phyloP scores from a whole-genome alignment of 2,888 invertebrate genomes.

The Trissoscelio sp. region DNA sequence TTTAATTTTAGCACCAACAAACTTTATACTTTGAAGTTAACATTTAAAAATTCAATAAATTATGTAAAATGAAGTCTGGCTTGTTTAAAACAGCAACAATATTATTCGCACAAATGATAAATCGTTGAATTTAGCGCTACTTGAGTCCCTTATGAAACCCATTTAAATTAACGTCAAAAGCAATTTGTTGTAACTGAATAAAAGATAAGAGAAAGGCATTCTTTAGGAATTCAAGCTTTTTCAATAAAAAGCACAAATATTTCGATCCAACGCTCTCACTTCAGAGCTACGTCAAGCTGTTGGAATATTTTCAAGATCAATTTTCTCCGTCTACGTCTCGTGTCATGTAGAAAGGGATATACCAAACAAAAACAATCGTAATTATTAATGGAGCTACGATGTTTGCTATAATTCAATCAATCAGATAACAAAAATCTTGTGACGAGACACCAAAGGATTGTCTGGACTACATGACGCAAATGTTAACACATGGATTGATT shows the following conservation, averaged over 20 bases:
- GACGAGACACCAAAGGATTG: slow-evolving; percentile 30
- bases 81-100: background rate
- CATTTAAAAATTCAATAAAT: background rate
- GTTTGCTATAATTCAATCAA: background rate
- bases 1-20: no score
- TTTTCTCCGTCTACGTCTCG: background rate
- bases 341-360: background rate
- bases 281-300: background rate
- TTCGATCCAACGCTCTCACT: background rate
- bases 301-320: background rate
- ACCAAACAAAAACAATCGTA: background rate
- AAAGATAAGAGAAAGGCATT: slow-evolving; percentile 25
- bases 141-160: slow-evolving; percentile 27
- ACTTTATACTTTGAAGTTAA: no score
- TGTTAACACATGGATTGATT: slow-evolving; percentile 10
- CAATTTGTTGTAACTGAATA: slow-evolving; percentile 32
- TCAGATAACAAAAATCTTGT: background rate
- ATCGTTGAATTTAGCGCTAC: slow-evolving; percentile 10
- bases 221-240: slow-evolving; percentile 3
- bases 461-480: background rate
- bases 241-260: slow-evolving; percentile 18
- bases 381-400: background rate
- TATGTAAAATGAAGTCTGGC: background rate
- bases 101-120: background rate
- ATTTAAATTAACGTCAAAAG: slow-evolving; percentile 40